Evolutionary conservation across 2,113 vertebrate species (phyloP).

Genomic region (Xiphorhynchus elegans): DNA sequence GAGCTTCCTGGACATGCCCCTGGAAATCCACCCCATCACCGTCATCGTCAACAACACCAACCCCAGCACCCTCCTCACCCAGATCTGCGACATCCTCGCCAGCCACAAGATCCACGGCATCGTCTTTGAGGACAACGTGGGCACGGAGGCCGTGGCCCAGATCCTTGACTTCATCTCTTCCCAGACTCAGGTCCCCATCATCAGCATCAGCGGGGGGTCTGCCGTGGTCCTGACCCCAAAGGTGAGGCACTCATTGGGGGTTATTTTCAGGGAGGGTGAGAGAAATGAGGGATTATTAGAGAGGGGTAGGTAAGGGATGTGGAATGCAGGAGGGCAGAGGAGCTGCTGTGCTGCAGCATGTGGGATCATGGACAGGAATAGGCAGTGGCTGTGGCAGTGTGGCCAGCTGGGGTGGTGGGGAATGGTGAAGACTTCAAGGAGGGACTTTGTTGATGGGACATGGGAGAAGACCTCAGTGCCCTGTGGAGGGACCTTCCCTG

Average conservation of each 20-base stretch:
- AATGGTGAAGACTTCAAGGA: neutral
- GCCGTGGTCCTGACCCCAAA: conserved; percentile 93
- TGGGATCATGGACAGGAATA: neutral
- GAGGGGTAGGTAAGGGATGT: no score
- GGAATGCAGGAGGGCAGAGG: neutral
- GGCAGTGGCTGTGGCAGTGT: neutral
- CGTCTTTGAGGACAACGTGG: conserved; percentile 93
- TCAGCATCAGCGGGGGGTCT: conserved; percentile 96
- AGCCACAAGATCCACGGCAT: conserved; percentile 88
- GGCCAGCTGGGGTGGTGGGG: rapidly evolving
- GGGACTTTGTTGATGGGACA: rapidly evolving
- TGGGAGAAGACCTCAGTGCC: neutral
- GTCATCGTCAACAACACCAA: conserved; percentile 93
- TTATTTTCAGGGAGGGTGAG: neutral
- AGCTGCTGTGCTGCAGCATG: neutral
- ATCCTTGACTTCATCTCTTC: conserved; percentile 97
- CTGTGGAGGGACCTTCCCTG: neutral
- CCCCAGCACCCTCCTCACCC: conserved; percentile 91
- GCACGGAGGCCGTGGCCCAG: conserved; percentile 90
- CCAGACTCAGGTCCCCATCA: conserved; percentile 90
- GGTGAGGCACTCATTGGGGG: conserved; percentile 71
- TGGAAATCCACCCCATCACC: conserved; percentile 91
- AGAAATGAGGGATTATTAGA: neutral
- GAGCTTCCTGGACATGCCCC: conserved; percentile 91
- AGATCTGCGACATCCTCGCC: conserved; percentile 88